Evolutionary conservation across 2,113 vertebrate species (phyloP).

Genomic region (Alouatta palliata): DNA sequence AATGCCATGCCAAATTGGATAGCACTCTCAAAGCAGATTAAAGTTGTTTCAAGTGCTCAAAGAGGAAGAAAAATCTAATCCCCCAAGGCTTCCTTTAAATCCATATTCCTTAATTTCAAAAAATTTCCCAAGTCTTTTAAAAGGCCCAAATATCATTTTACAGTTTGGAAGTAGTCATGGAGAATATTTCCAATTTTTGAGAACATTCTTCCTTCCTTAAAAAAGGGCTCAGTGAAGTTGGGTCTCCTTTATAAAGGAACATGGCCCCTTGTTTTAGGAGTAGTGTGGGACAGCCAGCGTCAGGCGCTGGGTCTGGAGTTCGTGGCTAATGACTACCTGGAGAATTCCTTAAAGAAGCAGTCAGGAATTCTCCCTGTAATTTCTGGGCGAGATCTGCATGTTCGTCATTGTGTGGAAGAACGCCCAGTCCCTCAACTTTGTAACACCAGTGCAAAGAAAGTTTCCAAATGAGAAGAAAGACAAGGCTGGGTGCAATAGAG

Average conservation of each 20-base stretch:
- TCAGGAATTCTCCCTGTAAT: constrained; percentile 51
- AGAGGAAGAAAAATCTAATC: constrained; percentile 56
- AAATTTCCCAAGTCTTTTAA: constrained; percentile 64
- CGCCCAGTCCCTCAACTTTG: constrained; percentile 62
- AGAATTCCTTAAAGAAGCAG: constrained; percentile 61
- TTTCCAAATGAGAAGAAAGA: constrained; percentile 66
- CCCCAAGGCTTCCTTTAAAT: constrained; percentile 53
- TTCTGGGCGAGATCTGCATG: constrained; percentile 58
- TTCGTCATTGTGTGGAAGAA: constrained; percentile 69
- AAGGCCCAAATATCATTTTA: constrained; percentile 70
- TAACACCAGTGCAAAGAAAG: constrained; percentile 27
- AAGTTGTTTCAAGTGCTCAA: constrained; percentile 69
- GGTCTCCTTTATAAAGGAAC: neutral
- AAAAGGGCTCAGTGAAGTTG: neutral
- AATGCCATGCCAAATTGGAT: neutral
- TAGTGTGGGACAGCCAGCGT: neutral
- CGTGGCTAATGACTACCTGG: constrained; percentile 39
- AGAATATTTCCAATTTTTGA: constrained; percentile 29
- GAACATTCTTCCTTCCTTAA: neutral
- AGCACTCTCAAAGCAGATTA: constrained; percentile 62
- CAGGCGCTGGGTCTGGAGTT: neutral
- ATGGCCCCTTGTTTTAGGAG: neutral
- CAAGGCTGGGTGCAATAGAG: neutral
- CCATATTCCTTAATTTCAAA: constrained; percentile 71
- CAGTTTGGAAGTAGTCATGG: constrained; percentile 52